Conservation (phyloP, 92 coral and sea anemone genomes). For the Bergia sp. region DNA sequence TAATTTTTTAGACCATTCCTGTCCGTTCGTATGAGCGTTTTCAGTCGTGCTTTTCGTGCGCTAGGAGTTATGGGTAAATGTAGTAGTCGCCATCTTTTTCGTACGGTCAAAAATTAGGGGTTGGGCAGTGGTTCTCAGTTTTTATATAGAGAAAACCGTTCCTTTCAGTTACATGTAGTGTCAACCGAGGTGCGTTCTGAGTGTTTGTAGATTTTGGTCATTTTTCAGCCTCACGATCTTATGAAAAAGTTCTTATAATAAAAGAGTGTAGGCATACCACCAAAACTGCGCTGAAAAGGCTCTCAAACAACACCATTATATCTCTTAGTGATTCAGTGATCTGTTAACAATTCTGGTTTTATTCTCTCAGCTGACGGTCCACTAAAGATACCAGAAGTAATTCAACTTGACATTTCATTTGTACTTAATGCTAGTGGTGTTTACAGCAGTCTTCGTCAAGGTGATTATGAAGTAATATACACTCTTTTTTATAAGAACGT, state of each 20-base stretch:
- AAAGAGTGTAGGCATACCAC: background rate
- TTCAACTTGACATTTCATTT: constrained; percentile 5
- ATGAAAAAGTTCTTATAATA: too few species aligned
- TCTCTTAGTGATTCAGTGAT: background rate
- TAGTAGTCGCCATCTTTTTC: too few species aligned
- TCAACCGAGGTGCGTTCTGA: too few species aligned
- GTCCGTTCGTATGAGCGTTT: too few species aligned
- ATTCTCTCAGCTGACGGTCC: constrained; percentile 26
- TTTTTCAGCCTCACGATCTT: background rate
- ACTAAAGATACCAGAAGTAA: constrained; percentile 11
- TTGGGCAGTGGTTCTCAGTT: too few species aligned
- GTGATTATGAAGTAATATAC: background rate
- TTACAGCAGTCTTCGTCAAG: background rate
- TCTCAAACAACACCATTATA: background rate
- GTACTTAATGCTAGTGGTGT: background rate
- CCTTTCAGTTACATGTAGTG: too few species aligned
- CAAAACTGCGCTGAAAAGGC: background rate
- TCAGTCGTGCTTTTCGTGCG: too few species aligned
- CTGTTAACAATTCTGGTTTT: constrained; percentile 26
- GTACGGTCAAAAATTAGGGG: too few species aligned
- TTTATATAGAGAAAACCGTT: too few species aligned
- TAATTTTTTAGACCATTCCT: too few species aligned
- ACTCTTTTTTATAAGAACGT: background rate
- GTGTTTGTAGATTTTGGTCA: too few species aligned
- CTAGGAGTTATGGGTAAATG: too few species aligned